A percentile compares a stretch with the other conserved stretches of the same genome.
phyloP scores from a whole-genome alignment of 1,140 invertebrate genomes.

The Drosophila oshimai region DNA sequence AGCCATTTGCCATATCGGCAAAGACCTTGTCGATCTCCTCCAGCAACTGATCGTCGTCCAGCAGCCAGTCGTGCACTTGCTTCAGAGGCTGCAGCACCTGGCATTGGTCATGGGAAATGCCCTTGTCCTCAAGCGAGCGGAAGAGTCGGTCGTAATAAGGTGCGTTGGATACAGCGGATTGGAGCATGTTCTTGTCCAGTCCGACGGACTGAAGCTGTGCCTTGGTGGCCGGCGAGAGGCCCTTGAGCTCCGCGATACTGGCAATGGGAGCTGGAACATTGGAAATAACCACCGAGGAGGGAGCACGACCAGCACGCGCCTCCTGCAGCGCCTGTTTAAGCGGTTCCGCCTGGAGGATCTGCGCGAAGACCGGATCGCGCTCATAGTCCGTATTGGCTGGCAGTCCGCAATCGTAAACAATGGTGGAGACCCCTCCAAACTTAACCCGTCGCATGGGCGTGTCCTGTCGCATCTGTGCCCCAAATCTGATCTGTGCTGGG shows the following conservation, averaged over 20 bases:
- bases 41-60: slow-evolving; percentile 84
- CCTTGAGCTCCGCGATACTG: slow-evolving; percentile 59
- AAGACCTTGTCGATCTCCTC: slow-evolving; percentile 84
- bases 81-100: slow-evolving; percentile 84
- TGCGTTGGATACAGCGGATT: slow-evolving; percentile 85
- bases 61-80: slow-evolving; percentile 84
- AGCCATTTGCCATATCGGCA: slow-evolving; percentile 81
- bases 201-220: slow-evolving; percentile 84
- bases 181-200: slow-evolving; percentile 84
- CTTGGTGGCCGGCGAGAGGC: slow-evolving; percentile 83
- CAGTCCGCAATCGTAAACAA: slow-evolving; percentile 68
- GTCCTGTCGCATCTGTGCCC: slow-evolving; percentile 72
- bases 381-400: slow-evolving; percentile 76
- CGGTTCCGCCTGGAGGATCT: slow-evolving; percentile 70
- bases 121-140: slow-evolving; percentile 84
- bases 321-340: slow-evolving; percentile 62
- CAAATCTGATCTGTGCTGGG: slow-evolving; percentile 55
- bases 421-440: slow-evolving; percentile 69
- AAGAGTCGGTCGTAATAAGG: slow-evolving; percentile 85
- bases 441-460: slow-evolving; percentile 77
- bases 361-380: slow-evolving; percentile 72
- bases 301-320: slow-evolving; percentile 31
- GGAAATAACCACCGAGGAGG: slow-evolving; percentile 53
- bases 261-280: slow-evolving; percentile 26
- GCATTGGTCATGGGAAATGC: slow-evolving; percentile 83